Evolutionary conservation across 2,888 invertebrate species (phyloP).

Genomic region (Busseola fusca): DNA sequence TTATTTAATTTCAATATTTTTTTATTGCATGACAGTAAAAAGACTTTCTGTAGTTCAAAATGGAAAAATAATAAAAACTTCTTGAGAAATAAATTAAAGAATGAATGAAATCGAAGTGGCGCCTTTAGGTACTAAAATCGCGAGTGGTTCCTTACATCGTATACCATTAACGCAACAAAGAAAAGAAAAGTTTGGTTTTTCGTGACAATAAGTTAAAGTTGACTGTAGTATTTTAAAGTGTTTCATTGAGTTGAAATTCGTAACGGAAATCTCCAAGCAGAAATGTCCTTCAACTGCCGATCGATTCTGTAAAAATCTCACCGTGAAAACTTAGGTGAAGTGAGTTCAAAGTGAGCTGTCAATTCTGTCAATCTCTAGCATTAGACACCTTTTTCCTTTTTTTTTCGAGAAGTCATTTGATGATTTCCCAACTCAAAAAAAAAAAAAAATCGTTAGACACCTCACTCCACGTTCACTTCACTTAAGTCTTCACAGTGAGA

Average conservation of each 20-base stretch:
- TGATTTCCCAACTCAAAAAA: no score
- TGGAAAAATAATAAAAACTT: not conserved
- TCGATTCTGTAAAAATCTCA: no score
- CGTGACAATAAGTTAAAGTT: not conserved
- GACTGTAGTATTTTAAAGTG: constrained; percentile 4
- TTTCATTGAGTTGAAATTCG: not conserved
- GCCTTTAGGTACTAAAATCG: not conserved
- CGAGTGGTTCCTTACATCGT: constrained; percentile 9
- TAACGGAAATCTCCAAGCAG: not conserved
- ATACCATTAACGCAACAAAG: not conserved
- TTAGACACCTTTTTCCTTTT: no score
- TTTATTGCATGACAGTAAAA: not conserved
- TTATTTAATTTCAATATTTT: not conserved
- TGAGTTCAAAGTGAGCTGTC: no score
- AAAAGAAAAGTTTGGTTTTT: not conserved
- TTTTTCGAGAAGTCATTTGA: no score
- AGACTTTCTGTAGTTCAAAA: not conserved
- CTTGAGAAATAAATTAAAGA: constrained; percentile 27
- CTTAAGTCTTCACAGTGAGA: no score
- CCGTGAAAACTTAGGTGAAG: no score
- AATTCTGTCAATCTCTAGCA: no score
- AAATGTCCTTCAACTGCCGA: not conserved
- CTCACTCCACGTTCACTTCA: no score
- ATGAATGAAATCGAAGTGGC: constrained; percentile 5
- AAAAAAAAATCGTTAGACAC: no score